Evolutionary conservation across 1,140 invertebrate genomes (phyloP), one percentile per base, ranked within the genome.

Genomic region (Centruroides vittatus): DNA sequence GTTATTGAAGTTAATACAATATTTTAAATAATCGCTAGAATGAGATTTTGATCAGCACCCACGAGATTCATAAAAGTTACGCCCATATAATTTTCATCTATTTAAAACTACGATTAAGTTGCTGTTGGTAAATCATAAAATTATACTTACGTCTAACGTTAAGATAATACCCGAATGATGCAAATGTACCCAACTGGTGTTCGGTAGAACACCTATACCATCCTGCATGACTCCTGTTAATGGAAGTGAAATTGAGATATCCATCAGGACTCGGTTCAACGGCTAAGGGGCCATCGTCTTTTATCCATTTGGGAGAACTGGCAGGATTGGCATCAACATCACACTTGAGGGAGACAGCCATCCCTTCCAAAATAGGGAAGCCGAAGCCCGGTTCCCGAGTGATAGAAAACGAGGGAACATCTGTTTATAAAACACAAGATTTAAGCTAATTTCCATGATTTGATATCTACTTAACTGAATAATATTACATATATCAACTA

Each of bases 321-420:
- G 84, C 81, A 47, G 90, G 90, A 77, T 93, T 93, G 67, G 89
- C 87, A 75, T 93, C 88, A 61, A 93, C 87, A 70, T 89, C 88
- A 73, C 89, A 93, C 74, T 88, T 86, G 58, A 93, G 74, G 50
- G 87, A 88, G 65, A 91, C 86, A 46, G 86, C 80, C 73, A 88
- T 86, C 50, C 88, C 87, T 73, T 90, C 88, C 50, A 82, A 75
- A 63, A 93, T 79, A 10, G 87, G 85, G 73, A 88, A 86, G 34
- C 89, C 89, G 76, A 92, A 93, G 47, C 86, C 88, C 55, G 89
- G 89, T 74, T 86, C 83, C 64, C 89, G 82, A 52, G 86, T 89
- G 71, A 93, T 91, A 66, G 86, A 85, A 73, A 93, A 93, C 56
- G 88, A 88, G 55, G 89, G 89, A 48, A 86, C 86, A 75, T 93